phyloP scores from a whole-genome alignment of 2,888 invertebrate genomes.

The Cacoxenus indagator region DNA sequence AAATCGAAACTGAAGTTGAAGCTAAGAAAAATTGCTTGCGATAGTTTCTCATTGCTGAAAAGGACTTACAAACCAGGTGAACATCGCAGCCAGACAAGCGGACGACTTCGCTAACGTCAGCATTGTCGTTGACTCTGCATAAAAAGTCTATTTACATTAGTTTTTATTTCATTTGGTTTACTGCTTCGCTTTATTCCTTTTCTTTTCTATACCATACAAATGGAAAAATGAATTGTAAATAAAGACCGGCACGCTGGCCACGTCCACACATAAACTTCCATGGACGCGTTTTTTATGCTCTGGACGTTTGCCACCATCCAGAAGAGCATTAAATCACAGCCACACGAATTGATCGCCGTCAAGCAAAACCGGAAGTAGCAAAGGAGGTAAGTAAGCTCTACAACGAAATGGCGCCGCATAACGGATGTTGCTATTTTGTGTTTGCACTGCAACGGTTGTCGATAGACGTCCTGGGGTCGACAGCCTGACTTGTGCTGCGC shows the following conservation, averaged over 20 bases:
- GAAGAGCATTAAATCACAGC: conserved; percentile 58
- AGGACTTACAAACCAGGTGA: conserved; percentile 38
- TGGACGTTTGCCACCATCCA: conserved; percentile 56
- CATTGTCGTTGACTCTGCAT: conserved; percentile 48
- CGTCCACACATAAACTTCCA: not conserved
- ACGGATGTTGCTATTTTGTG: conserved; percentile 40
- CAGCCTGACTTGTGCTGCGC: not conserved
- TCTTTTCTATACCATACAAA: not conserved
- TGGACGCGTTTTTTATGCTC: conserved; percentile 17
- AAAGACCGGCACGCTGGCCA: conserved; percentile 38
- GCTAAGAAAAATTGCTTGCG: conserved; percentile 6
- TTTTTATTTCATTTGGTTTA: conserved; percentile 7
- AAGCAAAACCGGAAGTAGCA: conserved; percentile 12
- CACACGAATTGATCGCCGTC: conserved; percentile 57
- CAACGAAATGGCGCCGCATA: conserved; percentile 15
- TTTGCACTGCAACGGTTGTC: not conserved
- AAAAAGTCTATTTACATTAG: conserved; percentile 60
- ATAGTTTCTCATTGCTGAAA: not conserved
- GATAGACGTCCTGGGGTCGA: not conserved
- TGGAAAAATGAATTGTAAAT: conserved; percentile 54
- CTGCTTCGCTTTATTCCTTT: conserved; percentile 38
- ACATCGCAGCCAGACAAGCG: not conserved
- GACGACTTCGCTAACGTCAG: not conserved
- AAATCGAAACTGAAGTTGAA: not conserved
- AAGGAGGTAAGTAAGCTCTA: not conserved